These are phyloP conservation scores for Sylvicola cinctus DNA, from an alignment of 2,888 invertebrate genomes.

Conservation along the genomic window DNA sequence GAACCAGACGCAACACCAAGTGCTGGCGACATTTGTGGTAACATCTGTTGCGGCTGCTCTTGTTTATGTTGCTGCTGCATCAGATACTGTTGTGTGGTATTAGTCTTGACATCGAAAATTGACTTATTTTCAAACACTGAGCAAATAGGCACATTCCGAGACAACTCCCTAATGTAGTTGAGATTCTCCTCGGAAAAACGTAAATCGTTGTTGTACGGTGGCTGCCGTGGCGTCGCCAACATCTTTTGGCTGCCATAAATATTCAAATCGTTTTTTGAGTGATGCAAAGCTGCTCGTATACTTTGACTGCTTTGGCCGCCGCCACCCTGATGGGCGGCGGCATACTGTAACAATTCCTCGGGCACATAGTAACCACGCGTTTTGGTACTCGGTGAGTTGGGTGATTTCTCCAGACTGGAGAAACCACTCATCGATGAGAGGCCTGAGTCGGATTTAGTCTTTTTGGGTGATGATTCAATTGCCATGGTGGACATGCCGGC, in stretches of 20 bases:
- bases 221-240: no score
- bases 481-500: conserved; percentile 22
- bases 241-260: no score
- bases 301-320: no score
- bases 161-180: conserved; percentile 23
- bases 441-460: conserved; percentile 64
- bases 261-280: no score
- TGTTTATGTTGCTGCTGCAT: conserved; percentile 7
- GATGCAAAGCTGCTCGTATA: no score
- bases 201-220: conserved; percentile 11
- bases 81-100: conserved; percentile 10
- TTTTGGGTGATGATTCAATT: conserved; percentile 12
- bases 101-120: conserved; percentile 15
- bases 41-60: conserved; percentile 1
- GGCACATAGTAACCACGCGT: no score
- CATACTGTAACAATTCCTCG: no score
- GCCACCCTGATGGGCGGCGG: no score
- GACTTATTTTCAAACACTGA: conserved; percentile 25
- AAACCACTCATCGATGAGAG: conserved; percentile 74
- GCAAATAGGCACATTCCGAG: conserved; percentile 24
- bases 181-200: conserved; percentile 22
- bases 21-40: not conserved
- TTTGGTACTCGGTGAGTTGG: conserved; percentile 38
- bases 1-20: no score
- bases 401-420: conserved; percentile 69